phyloP scores from a whole-genome alignment of 1,140 invertebrate species.

The Melanaphis sacchari region DNA sequence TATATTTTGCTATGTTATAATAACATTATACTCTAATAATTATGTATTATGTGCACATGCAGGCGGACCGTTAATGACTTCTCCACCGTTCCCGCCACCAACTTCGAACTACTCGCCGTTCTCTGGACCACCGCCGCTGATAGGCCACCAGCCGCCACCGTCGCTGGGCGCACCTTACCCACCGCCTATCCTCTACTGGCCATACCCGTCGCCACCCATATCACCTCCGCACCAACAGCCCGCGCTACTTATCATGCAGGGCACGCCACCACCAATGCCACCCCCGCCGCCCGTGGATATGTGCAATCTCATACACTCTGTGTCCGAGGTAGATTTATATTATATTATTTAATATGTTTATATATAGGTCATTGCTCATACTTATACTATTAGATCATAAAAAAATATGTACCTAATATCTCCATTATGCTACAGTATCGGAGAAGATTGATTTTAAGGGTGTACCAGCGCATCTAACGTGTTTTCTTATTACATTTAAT shows the following conservation, averaged over 20 bases:
- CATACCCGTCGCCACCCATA: slow-evolving; percentile 59
- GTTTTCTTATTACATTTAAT: too few relatives aligned
- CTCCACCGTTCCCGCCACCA: slow-evolving; percentile 36
- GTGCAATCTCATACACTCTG: slow-evolving; percentile 58
- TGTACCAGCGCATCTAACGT: too few relatives aligned
- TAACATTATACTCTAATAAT: not conserved
- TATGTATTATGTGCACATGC: not conserved
- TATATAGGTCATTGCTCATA: not conserved
- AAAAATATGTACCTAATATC: too few relatives aligned
- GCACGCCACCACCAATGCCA: slow-evolving; percentile 55
- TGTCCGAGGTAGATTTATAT: slow-evolving; percentile 56
- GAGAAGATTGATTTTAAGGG: too few relatives aligned
- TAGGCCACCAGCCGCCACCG: slow-evolving; percentile 28
- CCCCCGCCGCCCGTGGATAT: slow-evolving; percentile 55
- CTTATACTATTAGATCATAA: too few relatives aligned
- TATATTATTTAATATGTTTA: too few relatives aligned
- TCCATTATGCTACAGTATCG: too few relatives aligned
- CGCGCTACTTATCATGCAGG: slow-evolving; percentile 59
- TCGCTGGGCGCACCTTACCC: slow-evolving; percentile 45
- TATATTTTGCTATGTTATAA: not conserved
- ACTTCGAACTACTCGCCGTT: slow-evolving; percentile 27
- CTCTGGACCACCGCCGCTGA: slow-evolving; percentile 24
- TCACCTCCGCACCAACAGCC: slow-evolving; percentile 58
- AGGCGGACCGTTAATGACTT: slow-evolving; percentile 49
- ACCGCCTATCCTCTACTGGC: slow-evolving; percentile 57